These are phyloP conservation scores for Sarcophaga caerulescens DNA, from an alignment of 2,888 invertebrate species.

Conservation along the genomic window DNA sequence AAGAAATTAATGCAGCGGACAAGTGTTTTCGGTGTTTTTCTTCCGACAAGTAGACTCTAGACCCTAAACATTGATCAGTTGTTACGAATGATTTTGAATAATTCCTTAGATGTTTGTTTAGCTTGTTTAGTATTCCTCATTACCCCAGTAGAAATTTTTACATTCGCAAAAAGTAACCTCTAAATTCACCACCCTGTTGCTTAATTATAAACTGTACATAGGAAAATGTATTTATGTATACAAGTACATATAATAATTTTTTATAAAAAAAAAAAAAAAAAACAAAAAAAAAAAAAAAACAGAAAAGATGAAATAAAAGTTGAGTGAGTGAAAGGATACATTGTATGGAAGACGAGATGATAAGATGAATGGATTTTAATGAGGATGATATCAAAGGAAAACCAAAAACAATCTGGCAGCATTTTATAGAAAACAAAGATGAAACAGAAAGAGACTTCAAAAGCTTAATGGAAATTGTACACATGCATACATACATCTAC, in stretches of 20 bases:
- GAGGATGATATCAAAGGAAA: constrained; percentile 55
- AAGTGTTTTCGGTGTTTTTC: no score
- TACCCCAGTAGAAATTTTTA: no score
- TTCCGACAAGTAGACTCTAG: no score
- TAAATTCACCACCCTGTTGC: neutral
- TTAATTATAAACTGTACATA: constrained; percentile 51
- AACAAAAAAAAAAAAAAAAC: neutral
- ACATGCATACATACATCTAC: no score
- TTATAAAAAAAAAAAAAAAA: neutral
- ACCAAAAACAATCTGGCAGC: constrained; percentile 51
- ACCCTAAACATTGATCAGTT: no score
- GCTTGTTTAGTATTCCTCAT: no score
- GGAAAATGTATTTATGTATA: neutral
- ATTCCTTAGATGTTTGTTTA: no score
- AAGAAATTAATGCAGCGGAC: no score
- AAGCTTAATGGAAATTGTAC: constrained; percentile 45
- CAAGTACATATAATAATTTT: constrained; percentile 19
- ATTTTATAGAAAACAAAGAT: constrained; percentile 25
- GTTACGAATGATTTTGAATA: no score
- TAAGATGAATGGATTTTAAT: constrained; percentile 63
- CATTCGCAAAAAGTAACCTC: neutral
- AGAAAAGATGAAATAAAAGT: constrained; percentile 11
- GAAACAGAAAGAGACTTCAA: constrained; percentile 29
- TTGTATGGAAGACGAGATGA: constrained; percentile 26
- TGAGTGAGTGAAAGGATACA: constrained; percentile 11